Conservation (phyloP, 2,113 vertebrate genomes). For the Halcyon senegalensis region DNA sequence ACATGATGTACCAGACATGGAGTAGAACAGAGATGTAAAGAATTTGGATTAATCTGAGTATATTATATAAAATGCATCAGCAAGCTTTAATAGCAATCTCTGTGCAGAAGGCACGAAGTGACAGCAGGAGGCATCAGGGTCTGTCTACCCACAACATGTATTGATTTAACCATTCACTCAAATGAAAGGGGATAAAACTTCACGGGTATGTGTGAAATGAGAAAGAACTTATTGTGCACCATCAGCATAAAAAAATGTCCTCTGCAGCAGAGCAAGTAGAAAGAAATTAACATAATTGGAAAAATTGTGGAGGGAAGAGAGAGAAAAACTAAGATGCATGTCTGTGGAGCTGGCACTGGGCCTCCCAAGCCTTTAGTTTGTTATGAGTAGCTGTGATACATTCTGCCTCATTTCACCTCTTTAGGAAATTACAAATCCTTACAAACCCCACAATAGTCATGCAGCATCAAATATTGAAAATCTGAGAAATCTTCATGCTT, state of each 20-base stretch:
- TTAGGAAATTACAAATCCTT: not conserved
- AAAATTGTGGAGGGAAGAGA: not conserved
- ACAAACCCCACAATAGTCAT: not conserved
- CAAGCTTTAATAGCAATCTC: not conserved
- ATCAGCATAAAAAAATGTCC: not conserved
- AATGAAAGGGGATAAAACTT: not conserved
- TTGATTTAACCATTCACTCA: not conserved
- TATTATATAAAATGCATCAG: not conserved
- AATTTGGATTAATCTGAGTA: not conserved
- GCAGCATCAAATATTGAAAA: conserved; percentile 9
- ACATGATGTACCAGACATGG: not conserved
- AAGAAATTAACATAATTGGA: not conserved
- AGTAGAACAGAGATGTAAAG: not conserved
- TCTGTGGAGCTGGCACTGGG: not conserved
- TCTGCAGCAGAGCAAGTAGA: not conserved
- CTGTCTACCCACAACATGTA: not conserved
- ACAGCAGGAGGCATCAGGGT: not conserved
- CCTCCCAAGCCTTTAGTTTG: not conserved
- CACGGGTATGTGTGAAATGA: not conserved
- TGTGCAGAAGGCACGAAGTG: not conserved
- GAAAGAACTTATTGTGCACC: not conserved
- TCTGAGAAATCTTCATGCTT: not conserved
- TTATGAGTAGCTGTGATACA: not conserved
- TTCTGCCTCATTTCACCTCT: not conserved
- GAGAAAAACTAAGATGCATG: not conserved